Conservation (phyloP, 2,888 invertebrate species). For the Athrips mouffetella region DNA sequence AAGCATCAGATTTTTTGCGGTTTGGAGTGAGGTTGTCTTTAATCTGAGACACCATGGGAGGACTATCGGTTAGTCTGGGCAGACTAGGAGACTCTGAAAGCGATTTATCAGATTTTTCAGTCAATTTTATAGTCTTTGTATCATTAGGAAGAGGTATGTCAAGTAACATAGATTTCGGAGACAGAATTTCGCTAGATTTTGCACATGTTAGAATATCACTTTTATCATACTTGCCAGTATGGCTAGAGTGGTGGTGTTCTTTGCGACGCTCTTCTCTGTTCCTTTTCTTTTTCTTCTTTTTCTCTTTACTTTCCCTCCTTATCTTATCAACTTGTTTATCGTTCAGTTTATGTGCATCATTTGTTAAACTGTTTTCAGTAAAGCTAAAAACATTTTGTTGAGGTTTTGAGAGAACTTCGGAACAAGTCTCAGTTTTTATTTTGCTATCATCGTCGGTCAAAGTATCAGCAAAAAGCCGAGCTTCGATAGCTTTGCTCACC, state of each 20-base stretch:
- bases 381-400: slow-evolving; percentile 79
- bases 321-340: slow-evolving; percentile 51
- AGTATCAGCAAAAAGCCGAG: slow-evolving; percentile 85
- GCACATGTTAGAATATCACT: slow-evolving; percentile 39
- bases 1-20: slow-evolving; percentile 25
- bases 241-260: slow-evolving; percentile 83
- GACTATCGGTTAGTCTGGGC: slow-evolving; percentile 82
- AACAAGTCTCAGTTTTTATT: slow-evolving; percentile 47
- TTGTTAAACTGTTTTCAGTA: slow-evolving; percentile 57
- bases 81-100: slow-evolving; percentile 78
- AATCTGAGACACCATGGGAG: slow-evolving; percentile 47
- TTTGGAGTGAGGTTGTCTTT: background rate
- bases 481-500: slow-evolving; percentile 89
- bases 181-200: slow-evolving; percentile 36
- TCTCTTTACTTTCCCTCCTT: slow-evolving; percentile 83
- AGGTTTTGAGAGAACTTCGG: slow-evolving; percentile 35
- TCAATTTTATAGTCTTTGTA: slow-evolving; percentile 35
- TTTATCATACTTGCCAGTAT: slow-evolving; percentile 71
- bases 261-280: slow-evolving; percentile 87
- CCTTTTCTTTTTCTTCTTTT: slow-evolving; percentile 91
- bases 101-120: slow-evolving; percentile 51
- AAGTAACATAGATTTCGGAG: slow-evolving; percentile 52
- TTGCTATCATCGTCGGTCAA: slow-evolving; percentile 69
- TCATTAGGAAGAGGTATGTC: slow-evolving; percentile 65
- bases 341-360: slow-evolving; percentile 15